A percentile compares a stretch with the other conserved stretches of the same genome.
phyloP scores from a whole-genome alignment of 2,888 invertebrate species.

The Rhamnusium bicolor region DNA sequence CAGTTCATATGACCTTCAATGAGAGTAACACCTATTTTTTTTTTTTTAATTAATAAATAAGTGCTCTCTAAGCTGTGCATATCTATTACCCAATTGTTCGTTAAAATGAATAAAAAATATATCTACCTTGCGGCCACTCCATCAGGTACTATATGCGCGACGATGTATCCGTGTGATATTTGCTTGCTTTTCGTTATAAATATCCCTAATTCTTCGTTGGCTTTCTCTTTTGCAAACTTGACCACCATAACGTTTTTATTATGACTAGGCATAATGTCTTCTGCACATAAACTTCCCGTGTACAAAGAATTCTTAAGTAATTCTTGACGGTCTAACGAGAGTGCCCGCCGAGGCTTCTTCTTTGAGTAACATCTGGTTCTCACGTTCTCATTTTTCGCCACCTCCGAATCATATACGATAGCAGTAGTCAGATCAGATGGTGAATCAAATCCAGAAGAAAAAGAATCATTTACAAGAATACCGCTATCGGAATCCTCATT shows the following conservation, averaged over 20 bases:
- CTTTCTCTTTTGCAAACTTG: slow-evolving; percentile 74
- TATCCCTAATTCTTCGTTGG: slow-evolving; percentile 80
- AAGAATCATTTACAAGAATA: slow-evolving; percentile 83
- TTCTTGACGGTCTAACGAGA: slow-evolving; percentile 75
- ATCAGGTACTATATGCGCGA: slow-evolving; percentile 81
- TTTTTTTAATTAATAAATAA: background rate
- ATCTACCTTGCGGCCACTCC: slow-evolving; percentile 79
- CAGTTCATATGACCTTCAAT: background rate
- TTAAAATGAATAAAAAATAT: background rate
- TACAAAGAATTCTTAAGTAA: slow-evolving; percentile 57
- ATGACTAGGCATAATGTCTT: slow-evolving; percentile 30
- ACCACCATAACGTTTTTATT: slow-evolving; percentile 58
- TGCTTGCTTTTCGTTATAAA: slow-evolving; percentile 80
- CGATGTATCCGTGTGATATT: slow-evolving; percentile 78
- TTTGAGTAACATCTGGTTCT: slow-evolving; percentile 59
- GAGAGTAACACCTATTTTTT: background rate
- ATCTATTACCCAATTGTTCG: no score
- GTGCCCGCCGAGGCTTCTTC: slow-evolving; percentile 71
- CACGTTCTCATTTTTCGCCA: background rate
- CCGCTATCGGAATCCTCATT: slow-evolving; percentile 84
- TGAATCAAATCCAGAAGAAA: slow-evolving; percentile 70
- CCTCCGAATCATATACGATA: slow-evolving; percentile 3
- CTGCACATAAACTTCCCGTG: slow-evolving; percentile 4
- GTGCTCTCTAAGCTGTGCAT: background rate
- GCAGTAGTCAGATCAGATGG: slow-evolving; percentile 20